These are phyloP conservation scores for Sinocyclocheilus anshuiensis DNA, from an alignment of 2,113 vertebrate genomes.

Conservation along the genomic window DNA sequence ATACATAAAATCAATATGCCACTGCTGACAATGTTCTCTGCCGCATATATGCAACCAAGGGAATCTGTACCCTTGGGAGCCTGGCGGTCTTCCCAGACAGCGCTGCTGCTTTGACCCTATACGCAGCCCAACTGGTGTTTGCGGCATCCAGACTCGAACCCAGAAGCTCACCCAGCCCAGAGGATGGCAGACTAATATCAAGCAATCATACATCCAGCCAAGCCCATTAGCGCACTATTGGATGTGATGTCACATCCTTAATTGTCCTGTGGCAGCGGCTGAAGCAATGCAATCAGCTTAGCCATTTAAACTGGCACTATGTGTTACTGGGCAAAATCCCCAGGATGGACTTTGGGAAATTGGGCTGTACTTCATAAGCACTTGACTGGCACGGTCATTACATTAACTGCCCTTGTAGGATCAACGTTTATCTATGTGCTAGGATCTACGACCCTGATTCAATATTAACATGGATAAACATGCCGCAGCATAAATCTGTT, in stretches of 20 bases:
- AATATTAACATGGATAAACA: slow-evolving; percentile 54
- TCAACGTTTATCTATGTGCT: slow-evolving; percentile 62
- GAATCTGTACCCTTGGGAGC: slow-evolving; percentile 31
- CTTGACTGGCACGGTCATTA: slow-evolving; percentile 54
- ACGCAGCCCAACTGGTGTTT: slow-evolving; percentile 21
- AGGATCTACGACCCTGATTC: slow-evolving; percentile 52
- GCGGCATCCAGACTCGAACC: not conserved
- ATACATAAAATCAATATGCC: slow-evolving; percentile 43
- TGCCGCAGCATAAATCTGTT: slow-evolving; percentile 52
- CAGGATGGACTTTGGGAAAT: slow-evolving; percentile 52
- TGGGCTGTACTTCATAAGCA: slow-evolving; percentile 53
- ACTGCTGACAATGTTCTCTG: slow-evolving; percentile 36
- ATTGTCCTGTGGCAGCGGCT: slow-evolving; percentile 56
- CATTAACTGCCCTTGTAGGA: slow-evolving; percentile 58
- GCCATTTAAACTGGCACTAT: slow-evolving; percentile 50
- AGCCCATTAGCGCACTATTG: slow-evolving; percentile 53
- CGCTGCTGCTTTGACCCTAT: slow-evolving; percentile 33
- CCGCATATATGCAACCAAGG: slow-evolving; percentile 10
- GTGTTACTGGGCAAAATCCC: slow-evolving; percentile 51
- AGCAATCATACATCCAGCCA: slow-evolving; percentile 44
- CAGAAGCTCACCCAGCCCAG: not conserved
- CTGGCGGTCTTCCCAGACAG: slow-evolving; percentile 37
- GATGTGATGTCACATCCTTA: slow-evolving; percentile 61
- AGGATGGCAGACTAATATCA: slow-evolving; percentile 41
- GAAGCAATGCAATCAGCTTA: slow-evolving; percentile 62